These are phyloP conservation scores for Apoda limacodes DNA, from an alignment of 2,888 invertebrate species.

Conservation along the genomic window DNA sequence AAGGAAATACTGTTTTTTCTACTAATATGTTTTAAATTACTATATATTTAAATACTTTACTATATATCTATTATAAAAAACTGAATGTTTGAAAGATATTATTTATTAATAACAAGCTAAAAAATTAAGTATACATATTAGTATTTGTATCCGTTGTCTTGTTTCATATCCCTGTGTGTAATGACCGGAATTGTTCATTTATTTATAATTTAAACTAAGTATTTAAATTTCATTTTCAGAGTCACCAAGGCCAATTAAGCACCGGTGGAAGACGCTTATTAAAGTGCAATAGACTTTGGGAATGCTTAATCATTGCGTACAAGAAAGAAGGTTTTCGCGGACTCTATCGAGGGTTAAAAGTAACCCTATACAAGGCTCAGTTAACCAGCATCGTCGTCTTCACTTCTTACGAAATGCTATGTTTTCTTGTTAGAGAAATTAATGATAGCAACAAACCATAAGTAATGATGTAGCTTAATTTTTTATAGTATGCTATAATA, in stretches of 20 bases:
- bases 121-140: no score
- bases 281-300: constrained; percentile 28
- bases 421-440: constrained; percentile 32
- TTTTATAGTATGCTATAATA: no score
- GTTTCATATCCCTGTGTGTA: constrained; percentile 4
- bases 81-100: no score
- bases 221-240: constrained; percentile 29
- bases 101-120: no score
- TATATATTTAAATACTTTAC: no score
- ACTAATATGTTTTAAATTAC: no score
- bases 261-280: constrained; percentile 31
- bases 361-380: constrained; percentile 47
- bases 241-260: constrained; percentile 33
- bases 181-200: no score
- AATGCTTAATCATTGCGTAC: constrained; percentile 32
- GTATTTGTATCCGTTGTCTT: constrained; percentile 10
- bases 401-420: constrained; percentile 45
- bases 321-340: constrained; percentile 36
- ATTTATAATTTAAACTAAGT: not conserved
- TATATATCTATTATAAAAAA: no score
- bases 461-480: no score
- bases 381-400: constrained; percentile 41
- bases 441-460: no score
- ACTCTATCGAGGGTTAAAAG: constrained; percentile 39
- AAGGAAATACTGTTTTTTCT: no score